Evolutionary conservation across 1,140 invertebrate genomes (phyloP), one percentile per base, ranked within the genome.

Genomic region (Aphelenchoides besseyi): DNA sequence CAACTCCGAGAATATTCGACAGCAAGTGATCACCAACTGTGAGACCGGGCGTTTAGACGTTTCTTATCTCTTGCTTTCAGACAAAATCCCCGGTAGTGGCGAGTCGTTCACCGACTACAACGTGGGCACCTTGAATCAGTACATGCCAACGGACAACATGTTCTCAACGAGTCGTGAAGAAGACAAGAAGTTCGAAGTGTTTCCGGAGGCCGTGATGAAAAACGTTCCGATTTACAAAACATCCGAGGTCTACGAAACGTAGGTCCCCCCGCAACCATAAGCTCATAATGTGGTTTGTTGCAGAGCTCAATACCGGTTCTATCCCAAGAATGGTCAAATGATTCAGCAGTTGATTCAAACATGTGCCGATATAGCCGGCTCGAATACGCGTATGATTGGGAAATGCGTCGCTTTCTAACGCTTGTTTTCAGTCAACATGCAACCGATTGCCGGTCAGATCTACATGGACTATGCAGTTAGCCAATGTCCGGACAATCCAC

Each of bases 101-200:
- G 82, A 75, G 30, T 67, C 72, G 26, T 74, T 74, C 18, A 69
- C 63, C 29, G 69, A 78, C 16, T 48, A 80, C 16, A 75, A 61
- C 36, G 71, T 63, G 33, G 80, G 80, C 35, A 57, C 67, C 9
- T 53, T 82, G 12, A 74, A 75, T 37, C 75, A 81, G 36, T 78
- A 70, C n/a, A 82, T 83, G 70, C 81, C 81, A 12, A 72, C 57
- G 32, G 82, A 84, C 8, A 83, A 83, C 69, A 83, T 79, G 78
- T 79, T 79, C 48, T 16, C 71, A 26, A 79, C 79, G 1, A 78
- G 75, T 55, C 57, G 67, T 28, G 79, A 80, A 12, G 77, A 78
- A 41, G 80, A 80, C 52, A 80, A 80, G 54, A 79, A 82, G 32
- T 80, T 80, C 41, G 79, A 80, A 48, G 79, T 80, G 1, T 80